Base-by-base conservation (phyloP, 1,140 invertebrate genomes). In the Harpegnathos saltator region DNA sequence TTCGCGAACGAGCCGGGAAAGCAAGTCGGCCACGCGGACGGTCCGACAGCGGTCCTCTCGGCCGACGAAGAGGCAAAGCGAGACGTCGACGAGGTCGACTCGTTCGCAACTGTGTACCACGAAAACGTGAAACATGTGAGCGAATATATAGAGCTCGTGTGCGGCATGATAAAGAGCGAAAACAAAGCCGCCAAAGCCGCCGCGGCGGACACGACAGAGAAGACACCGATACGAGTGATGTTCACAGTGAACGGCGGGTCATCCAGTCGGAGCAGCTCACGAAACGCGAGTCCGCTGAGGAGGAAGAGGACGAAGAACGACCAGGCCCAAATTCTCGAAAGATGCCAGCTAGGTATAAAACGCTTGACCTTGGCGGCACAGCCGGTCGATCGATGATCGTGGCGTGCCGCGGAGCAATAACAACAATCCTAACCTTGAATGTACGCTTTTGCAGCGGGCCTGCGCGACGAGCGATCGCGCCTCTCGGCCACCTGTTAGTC, bases 401-500 rank as follows among this genome's bases (percentile, higher is more conserved):
- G 17, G 75, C 75, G 75, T 80, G 75, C 24, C 54, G 33, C n/a
- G 24, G 24, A 17, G 52, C 65, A 71, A 80, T 80, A 80, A 80
- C 33, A 80, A 78, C 75, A 52, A 68, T 69, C 69, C 3, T 50
- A 69, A 80, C 75, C 75, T 80, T 80, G 65, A 69, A 19, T 38
- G 14, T 68, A 68, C 38, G 75, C 71, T 80, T 80, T 80, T 71
- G 33, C 33, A 71, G 48, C 17, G 29, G 62, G 17, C 29, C 44
- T 17, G 22, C n/a, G n/a, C n/a, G n/a, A 33, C 52, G 22, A 71
- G 65, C 58, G 69, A 80, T 80, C 48, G 75, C 44, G 26, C 69
- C 38, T 44, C 50, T 71, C 33, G 75, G 50, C 75, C 63, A 80
- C 75, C 75, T 80, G 75, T 80, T 80, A 80, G 33, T 65, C 44